A percentile compares a stretch with the other conserved stretches of the same genome.
phyloP scores from a whole-genome alignment of 2,888 invertebrate species.

The Melanotus villosus region DNA sequence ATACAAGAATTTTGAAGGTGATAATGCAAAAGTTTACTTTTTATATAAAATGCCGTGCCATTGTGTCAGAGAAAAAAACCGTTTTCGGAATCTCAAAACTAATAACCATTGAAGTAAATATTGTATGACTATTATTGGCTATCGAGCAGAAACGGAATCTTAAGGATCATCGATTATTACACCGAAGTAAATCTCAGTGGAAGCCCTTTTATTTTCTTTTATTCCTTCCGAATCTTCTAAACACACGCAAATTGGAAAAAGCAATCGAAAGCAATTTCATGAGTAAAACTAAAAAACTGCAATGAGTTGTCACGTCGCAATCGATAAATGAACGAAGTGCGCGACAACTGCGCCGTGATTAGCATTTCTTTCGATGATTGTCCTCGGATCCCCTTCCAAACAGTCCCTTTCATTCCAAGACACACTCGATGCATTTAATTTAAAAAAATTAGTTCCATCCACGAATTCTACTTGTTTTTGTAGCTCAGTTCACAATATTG shows the following conservation, averaged over 20 bases:
- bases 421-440: slow-evolving; percentile 20
- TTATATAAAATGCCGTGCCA: no score
- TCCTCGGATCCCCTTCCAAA: slow-evolving; percentile 11
- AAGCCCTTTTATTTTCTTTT: not conserved
- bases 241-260: slow-evolving; percentile 16
- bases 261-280: slow-evolving; percentile 2
- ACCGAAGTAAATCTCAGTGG: not conserved
- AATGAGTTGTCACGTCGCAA: slow-evolving; percentile 23
- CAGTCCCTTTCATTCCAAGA: not conserved
- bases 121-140: no score
- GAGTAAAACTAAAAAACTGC: slow-evolving; percentile 27
- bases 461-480: not conserved
- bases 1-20: no score
- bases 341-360: slow-evolving; percentile 36
- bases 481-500: no score
- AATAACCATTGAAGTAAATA: no score
- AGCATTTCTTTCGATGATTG: slow-evolving; percentile 29
- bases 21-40: no score
- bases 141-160: no score
- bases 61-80: no score
- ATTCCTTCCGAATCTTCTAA: slow-evolving; percentile 6
- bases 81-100: no score
- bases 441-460: not conserved
- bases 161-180: no score
- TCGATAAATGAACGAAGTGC: slow-evolving; percentile 25